Evolutionary conservation across 2,888 invertebrate species (phyloP), one percentile per base, ranked within the genome.

Genomic region (Uropetala carovei): DNA sequence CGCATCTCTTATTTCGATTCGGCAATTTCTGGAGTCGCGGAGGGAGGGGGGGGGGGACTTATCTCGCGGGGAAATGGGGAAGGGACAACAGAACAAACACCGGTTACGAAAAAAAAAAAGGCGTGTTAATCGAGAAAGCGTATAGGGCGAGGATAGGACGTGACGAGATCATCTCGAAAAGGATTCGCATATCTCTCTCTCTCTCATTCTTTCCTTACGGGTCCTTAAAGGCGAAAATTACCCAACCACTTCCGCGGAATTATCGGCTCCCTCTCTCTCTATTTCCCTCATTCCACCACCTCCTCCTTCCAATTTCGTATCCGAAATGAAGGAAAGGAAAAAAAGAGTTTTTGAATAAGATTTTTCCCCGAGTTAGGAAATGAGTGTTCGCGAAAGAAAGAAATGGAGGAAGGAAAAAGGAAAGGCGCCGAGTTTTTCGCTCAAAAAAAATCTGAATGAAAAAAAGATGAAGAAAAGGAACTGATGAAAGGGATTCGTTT

Each of bases 181-280:
- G 85, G 14, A 86, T 4, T 59, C 43, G 16, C 14, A 27, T 86
- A 11, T 30, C 13, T 10, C 22, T 13, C 2, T 0, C 16, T 43
- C 83, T 83, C 57, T 57, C 18, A 43, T 43, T 57, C 43, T 43
- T 43, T 5, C 43, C 43, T 43, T 43, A 43, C 43, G 43, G 43
- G 43, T 43, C 43, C 43, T 43, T 5, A 43, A 43, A 1, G 43
- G 43, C 43, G 3, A 43, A 43, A 43, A 83, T 83, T 83, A 56
- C 83, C 56, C 83, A 83, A 56, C 83, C 83, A 83, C 56, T 83
- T 83, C 56, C 56, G 57, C 56, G 57, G 57, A n/a, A 14, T 57
- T 83, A 83, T 83, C 43, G 83, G 56, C 56, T 83, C 57, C n/a
- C 43, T 43, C 43, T 43, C 43, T n/a, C n/a, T n/a, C n/a, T n/a